A percentile compares a stretch with the other conserved stretches of the same genome.
Evolutionary conservation across 92 coral and sea anemone species (phyloP).

Genomic region (Palythoa grandiflora): DNA sequence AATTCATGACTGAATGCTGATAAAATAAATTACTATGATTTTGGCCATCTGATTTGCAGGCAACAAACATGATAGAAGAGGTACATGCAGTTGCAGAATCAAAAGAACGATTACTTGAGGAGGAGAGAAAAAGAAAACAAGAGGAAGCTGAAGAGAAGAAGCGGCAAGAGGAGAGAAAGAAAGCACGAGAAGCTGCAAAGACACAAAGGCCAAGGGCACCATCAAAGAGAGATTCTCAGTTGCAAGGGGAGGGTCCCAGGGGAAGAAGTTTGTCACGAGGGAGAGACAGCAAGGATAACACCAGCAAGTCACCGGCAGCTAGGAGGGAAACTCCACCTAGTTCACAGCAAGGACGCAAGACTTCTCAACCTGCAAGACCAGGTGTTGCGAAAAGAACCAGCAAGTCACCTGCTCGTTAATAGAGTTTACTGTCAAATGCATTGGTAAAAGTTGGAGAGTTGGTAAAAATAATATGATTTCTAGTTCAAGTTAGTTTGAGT

Average conservation of each 20-base stretch:
- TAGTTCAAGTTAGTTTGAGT: no score
- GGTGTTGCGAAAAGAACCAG: slow-evolving; percentile 82
- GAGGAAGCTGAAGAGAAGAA: slow-evolving; percentile 93
- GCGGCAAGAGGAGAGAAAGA: slow-evolving; percentile 84
- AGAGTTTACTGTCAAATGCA: neutral
- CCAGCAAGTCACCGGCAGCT: slow-evolving; percentile 73
- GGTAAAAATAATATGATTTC: neutral
- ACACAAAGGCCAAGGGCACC: slow-evolving; percentile 58
- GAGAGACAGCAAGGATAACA: slow-evolving; percentile 69
- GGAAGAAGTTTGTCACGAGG: slow-evolving; percentile 85
- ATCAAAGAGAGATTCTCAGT: slow-evolving; percentile 73
- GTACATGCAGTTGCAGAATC: slow-evolving; percentile 97
- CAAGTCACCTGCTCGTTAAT: slow-evolving; percentile 70
- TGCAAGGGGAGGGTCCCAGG: slow-evolving; percentile 64
- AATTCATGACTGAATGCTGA: no score
- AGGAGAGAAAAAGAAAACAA: slow-evolving; percentile 76
- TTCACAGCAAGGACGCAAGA: slow-evolving; percentile 12
- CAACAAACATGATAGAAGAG: slow-evolving; percentile 98
- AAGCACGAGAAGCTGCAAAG: slow-evolving; percentile 77
- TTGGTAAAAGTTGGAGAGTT: neutral
- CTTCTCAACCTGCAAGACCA: slow-evolving; percentile 61
- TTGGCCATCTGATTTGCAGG: slow-evolving; percentile 53
- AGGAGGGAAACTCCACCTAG: slow-evolving; percentile 31
- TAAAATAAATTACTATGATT: no score
- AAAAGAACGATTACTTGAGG: slow-evolving; percentile 88